These are phyloP conservation scores for Steinernema hermaphroditum DNA, from an alignment of 2,888 invertebrate species.

Conservation along the genomic window DNA sequence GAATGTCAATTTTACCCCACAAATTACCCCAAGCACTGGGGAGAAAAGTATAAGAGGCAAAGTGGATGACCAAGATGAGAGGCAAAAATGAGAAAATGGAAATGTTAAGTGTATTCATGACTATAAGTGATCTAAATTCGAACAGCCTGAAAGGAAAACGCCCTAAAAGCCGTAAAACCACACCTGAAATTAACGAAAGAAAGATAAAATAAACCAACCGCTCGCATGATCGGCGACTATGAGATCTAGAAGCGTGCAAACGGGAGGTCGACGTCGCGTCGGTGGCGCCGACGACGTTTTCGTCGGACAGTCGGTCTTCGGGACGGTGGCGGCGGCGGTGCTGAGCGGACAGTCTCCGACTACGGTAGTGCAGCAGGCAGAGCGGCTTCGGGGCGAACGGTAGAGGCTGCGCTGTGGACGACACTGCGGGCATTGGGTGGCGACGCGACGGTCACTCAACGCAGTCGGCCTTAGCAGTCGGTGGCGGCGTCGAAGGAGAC, in stretches of 20 bases:
- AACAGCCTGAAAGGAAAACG: background rate
- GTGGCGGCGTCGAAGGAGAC: background rate
- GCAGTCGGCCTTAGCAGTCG: constrained; percentile 16
- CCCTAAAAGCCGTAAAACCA: background rate
- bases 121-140: no score
- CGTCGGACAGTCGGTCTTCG: background rate
- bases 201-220: constrained; percentile 14
- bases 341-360: background rate
- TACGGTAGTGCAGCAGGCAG: constrained; percentile 3
- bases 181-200: background rate
- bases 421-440: constrained; percentile 19
- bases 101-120: no score
- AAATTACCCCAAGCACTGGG: no score
- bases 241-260: constrained; percentile 12
- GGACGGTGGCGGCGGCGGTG: background rate
- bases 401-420: constrained; percentile 16
- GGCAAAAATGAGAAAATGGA: no score
- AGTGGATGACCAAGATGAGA: no score
- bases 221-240: constrained; percentile 21
- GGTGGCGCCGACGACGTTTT: constrained; percentile 8
- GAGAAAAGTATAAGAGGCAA: no score
- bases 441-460: constrained; percentile 15
- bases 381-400: background rate
- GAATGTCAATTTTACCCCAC: no score
- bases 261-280: constrained; percentile 21